phyloP scores from a whole-genome alignment of 2,888 invertebrate genomes.

The Euproctis similis region DNA sequence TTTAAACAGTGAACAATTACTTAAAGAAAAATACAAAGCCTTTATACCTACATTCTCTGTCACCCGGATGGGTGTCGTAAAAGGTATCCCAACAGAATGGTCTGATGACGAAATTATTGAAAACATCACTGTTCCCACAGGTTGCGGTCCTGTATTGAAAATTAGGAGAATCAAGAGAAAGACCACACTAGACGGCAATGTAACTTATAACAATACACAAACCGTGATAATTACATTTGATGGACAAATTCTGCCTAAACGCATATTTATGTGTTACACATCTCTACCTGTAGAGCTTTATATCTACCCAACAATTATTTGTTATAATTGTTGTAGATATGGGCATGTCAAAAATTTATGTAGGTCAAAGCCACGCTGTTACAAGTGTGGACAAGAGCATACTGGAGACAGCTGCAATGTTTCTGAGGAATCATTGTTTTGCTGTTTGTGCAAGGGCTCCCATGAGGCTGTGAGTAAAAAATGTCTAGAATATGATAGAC shows the following conservation, averaged over 20 bases:
- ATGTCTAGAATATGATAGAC: not conserved
- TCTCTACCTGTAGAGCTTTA: not conserved
- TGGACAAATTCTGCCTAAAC: not conserved
- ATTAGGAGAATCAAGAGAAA: not conserved
- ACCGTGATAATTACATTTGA: not conserved
- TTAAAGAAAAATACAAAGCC: not conserved
- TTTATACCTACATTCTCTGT: not conserved
- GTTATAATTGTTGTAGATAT: slow-evolving; percentile 1
- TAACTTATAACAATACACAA: not conserved
- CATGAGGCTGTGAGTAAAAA: not conserved
- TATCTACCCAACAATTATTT: not conserved
- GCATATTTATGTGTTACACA: not conserved
- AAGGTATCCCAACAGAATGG: not conserved
- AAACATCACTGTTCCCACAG: not conserved
- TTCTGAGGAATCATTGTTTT: no score
- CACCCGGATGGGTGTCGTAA: not conserved
- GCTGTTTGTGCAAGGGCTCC: not conserved
- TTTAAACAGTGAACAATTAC: not conserved
- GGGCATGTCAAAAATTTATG: not conserved
- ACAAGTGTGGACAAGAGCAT: not conserved
- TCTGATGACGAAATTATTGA: not conserved
- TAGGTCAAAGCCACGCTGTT: not conserved
- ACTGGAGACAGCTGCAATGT: not conserved
- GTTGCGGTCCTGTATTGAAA: not conserved
- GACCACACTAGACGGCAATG: not conserved